These are phyloP conservation scores for Kryptolebias ocellatus DNA, from an alignment of 2,797 vertebrate species.

Conservation along the genomic window DNA sequence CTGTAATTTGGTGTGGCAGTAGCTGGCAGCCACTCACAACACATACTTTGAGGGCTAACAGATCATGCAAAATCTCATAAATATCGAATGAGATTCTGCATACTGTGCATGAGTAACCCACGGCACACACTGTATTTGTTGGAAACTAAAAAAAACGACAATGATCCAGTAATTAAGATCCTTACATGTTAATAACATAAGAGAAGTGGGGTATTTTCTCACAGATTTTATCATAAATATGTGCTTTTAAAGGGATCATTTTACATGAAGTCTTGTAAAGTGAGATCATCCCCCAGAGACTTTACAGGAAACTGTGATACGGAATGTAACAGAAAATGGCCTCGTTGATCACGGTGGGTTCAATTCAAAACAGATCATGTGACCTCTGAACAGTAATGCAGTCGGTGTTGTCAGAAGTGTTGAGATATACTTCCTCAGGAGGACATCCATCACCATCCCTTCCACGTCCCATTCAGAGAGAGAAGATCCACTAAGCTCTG, in stretches of 20 bases:
- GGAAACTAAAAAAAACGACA: too few species aligned
- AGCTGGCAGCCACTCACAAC: too few species aligned
- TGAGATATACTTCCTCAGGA: slow-evolving; percentile 66
- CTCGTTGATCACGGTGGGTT: slow-evolving; percentile 41
- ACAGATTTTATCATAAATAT: too few species aligned
- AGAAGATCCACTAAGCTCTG: slow-evolving; percentile 43
- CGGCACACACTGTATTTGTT: too few species aligned
- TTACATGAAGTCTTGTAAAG: slow-evolving; percentile 1
- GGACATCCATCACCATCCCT: slow-evolving; percentile 55
- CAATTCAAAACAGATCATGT: slow-evolving; percentile 47
- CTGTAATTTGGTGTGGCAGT: too few species aligned
- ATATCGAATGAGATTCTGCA: too few species aligned
- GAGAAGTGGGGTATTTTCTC: too few species aligned
- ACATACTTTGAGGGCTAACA: too few species aligned
- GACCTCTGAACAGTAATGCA: slow-evolving; percentile 52
- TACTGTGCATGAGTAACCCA: too few species aligned
- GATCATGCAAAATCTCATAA: too few species aligned
- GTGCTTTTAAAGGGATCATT: background rate
- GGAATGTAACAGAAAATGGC: slow-evolving; percentile 26
- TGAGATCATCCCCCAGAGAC: slow-evolving; percentile 21
- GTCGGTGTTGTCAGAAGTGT: slow-evolving; percentile 62
- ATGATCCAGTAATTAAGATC: too few species aligned
- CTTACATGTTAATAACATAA: too few species aligned
- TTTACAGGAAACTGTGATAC: slow-evolving; percentile 37
- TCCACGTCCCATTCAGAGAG: slow-evolving; percentile 43